Conservation (phyloP, 2,888 invertebrate species). For the Drosophila neutralis region DNA sequence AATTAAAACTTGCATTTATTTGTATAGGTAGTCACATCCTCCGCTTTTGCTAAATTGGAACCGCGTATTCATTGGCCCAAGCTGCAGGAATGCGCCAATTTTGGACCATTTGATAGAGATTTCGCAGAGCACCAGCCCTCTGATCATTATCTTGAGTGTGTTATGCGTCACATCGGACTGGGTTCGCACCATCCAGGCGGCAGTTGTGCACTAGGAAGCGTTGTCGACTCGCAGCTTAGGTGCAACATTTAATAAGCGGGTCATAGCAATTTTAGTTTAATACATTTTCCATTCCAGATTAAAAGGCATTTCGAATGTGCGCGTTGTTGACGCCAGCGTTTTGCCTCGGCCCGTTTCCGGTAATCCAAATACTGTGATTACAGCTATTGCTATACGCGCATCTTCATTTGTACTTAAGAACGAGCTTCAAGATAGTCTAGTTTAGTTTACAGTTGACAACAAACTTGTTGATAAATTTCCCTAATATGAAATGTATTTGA, state of each 20-base stretch:
- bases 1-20: constrained; percentile 57
- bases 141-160: constrained; percentile 88
- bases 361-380: constrained; percentile 89
- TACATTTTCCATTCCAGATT: constrained; percentile 85
- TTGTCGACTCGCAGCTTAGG: constrained; percentile 89
- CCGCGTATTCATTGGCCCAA: constrained; percentile 89
- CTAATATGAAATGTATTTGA: constrained; percentile 10
- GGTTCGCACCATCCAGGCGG: constrained; percentile 93
- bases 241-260: constrained; percentile 65
- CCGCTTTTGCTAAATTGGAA: constrained; percentile 87
- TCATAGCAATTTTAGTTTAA: neutral
- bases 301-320: constrained; percentile 87
- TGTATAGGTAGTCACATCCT: constrained; percentile 84
- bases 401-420: constrained; percentile 87
- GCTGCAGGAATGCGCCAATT: constrained; percentile 86
- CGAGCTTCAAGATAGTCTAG: constrained; percentile 69
- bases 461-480: constrained; percentile 9
- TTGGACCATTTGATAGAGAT: constrained; percentile 85
- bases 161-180: constrained; percentile 87
- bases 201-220: constrained; percentile 91
- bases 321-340: constrained; percentile 93
- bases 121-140: constrained; percentile 81
- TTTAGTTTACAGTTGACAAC: constrained; percentile 7
- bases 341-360: constrained; percentile 91
- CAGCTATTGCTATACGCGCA: constrained; percentile 88